Evolutionary conservation across 2,113 vertebrate genomes (phyloP), one percentile per base, ranked within the genome.

Genomic region (Myiozetetes cayanensis): DNA sequence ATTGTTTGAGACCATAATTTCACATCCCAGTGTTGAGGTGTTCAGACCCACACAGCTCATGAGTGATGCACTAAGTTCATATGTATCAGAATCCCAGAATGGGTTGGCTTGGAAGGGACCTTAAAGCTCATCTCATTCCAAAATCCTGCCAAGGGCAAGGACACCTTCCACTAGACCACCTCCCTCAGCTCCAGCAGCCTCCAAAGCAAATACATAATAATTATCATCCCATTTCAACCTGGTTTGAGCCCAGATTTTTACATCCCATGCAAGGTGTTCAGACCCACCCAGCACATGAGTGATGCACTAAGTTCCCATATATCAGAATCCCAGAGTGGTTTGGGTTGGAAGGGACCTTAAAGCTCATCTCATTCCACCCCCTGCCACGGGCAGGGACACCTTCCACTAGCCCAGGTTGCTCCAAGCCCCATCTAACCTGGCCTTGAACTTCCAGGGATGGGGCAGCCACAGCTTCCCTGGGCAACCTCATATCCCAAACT

Each of bases 1-100:
- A 7, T 11, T 8, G 2, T 13, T 49, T 55, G n/a, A 72, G 50
- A 3, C 25, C 1, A 1, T 50, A 6, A 18, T 90, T 88, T 55
- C 43, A 9, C 13, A 43, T 37, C 39, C 7, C 1, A 33, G 37
- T 2, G 5, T 24, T 16, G 12, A 1, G 7, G 5, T 39, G 25
- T 27, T 15, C 35, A 47, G 43, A 81, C 12, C 25, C 11, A 6
- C 10, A 1, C 4, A 14, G 13, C 10, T 61, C 28, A 12, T 8
- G 27, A 87, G 39, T 4, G n/a, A 41, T 10, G 47, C 2, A 4
- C 6, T 53, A n/a, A n/a, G n/a, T n/a, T n/a, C n/a, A n/a, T n/a
- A 1, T 4, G 9, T 24, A 15, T 23, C n/a, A 59, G 59, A 44
- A 66, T 37, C 33, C 22, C 44, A 20, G 52, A 33, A 9, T 39